These are phyloP conservation scores for Dyspetes luteomarginatus DNA, from an alignment of 2,888 invertebrate species.

Conservation along the genomic window DNA sequence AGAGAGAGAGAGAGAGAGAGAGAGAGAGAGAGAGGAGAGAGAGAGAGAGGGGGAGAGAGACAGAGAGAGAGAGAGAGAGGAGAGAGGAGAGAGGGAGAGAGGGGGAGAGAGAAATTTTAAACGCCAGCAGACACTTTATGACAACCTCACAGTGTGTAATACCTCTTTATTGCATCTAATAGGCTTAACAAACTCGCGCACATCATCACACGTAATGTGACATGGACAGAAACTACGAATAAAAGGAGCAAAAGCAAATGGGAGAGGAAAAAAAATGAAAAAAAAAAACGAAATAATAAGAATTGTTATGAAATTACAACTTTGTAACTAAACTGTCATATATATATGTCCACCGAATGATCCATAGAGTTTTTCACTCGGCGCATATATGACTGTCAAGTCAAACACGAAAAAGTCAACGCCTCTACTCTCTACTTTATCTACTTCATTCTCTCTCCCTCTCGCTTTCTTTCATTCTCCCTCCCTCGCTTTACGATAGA, in stretches of 20 bases:
- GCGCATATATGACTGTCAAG: slow-evolving; percentile 24
- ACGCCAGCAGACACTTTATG: background rate
- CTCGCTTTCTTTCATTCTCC: background rate
- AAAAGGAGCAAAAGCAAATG: background rate
- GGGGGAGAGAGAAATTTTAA: background rate
- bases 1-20: background rate
- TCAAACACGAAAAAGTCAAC: slow-evolving; percentile 15
- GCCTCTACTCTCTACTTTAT: background rate
- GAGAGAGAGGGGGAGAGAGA: background rate
- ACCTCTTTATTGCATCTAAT: slow-evolving; percentile 59
- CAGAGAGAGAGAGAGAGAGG: background rate
- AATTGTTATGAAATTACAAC: no score
- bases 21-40: background rate
- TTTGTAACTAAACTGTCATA: no score
- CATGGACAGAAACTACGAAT: slow-evolving; percentile 18
- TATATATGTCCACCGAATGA: background rate
- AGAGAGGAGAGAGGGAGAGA: background rate
- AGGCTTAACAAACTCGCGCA: slow-evolving; percentile 58
- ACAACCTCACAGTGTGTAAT: slow-evolving; percentile 22
- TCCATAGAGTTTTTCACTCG: background rate
- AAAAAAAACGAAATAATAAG: no score
- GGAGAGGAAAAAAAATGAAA: background rate
- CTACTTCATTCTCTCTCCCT: background rate
- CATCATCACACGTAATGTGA: slow-evolving; percentile 12
- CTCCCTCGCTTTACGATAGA: slow-evolving; percentile 5